Conservation (phyloP, 1,140 invertebrate species). For the Agrypnia vestita region DNA sequence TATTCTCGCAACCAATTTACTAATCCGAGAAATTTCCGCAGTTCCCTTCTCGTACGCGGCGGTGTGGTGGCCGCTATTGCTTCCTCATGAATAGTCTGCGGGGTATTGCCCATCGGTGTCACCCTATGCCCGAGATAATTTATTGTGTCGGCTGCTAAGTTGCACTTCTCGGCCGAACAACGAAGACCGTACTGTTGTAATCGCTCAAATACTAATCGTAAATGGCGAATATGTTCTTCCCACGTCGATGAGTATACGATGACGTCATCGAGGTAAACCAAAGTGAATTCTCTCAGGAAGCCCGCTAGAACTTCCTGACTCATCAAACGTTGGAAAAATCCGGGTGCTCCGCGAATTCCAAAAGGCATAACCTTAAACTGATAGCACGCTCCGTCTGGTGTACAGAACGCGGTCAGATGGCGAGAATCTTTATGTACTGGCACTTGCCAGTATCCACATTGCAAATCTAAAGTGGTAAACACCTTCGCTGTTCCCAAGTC, state of each 20-base stretch:
- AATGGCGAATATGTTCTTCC: not conserved
- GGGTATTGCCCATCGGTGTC: not conserved
- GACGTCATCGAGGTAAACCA: slow-evolving; percentile 16
- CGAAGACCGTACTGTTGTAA: not conserved
- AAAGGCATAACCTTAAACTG: slow-evolving; percentile 23
- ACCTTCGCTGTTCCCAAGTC: slow-evolving; percentile 9
- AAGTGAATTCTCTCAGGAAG: not conserved
- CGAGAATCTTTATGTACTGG: not conserved
- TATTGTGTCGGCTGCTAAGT: not conserved
- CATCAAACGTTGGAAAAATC: slow-evolving; percentile 1
- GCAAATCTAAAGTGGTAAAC: not conserved
- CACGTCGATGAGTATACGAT: not conserved
- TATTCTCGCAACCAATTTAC: slow-evolving; percentile 13
- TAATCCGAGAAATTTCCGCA: not conserved
- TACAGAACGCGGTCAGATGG: slow-evolving; percentile 9
- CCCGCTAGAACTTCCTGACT: slow-evolving; percentile 17
- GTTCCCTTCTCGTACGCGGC: too few relatives aligned
- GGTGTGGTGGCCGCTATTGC: not conserved
- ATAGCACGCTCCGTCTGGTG: slow-evolving; percentile 12
- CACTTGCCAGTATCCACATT: slow-evolving; percentile 30
- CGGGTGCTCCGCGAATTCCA: slow-evolving; percentile 3
- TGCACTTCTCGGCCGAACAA: not conserved
- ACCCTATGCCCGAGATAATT: not conserved
- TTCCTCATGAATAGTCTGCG: not conserved
- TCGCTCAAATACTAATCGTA: slow-evolving; percentile 19